These are phyloP conservation scores for Lethrus apterus DNA, from an alignment of 1,140 invertebrate species.

Conservation along the genomic window DNA sequence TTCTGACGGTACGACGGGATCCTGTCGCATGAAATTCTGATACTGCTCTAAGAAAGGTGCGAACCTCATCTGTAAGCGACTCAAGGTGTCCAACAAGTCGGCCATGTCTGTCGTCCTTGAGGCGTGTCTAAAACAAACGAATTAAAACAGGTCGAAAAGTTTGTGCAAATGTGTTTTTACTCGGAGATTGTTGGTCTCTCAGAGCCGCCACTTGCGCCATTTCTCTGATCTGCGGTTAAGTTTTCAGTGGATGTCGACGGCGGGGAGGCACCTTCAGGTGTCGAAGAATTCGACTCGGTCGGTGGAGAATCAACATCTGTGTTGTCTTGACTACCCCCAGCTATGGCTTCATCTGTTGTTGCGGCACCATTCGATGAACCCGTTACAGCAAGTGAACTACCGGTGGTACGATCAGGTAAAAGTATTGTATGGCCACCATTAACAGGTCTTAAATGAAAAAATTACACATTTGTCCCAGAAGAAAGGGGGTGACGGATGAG, in stretches of 20 bases:
- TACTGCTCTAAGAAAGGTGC: constrained; percentile 56
- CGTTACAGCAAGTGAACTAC: neutral
- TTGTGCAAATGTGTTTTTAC: neutral
- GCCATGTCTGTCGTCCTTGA: constrained; percentile 52
- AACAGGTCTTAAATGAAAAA: no score
- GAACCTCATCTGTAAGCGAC: constrained; percentile 53
- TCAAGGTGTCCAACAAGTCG: constrained; percentile 51
- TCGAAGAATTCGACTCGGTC: constrained; percentile 21
- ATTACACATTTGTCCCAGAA: no score
- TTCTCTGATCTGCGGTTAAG: constrained; percentile 10
- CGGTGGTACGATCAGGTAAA: neutral
- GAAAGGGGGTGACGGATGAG: no score
- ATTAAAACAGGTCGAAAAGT: constrained; percentile 6
- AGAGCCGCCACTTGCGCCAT: neutral
- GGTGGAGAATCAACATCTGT: constrained; percentile 12
- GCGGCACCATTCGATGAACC: neutral
- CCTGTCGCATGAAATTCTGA: constrained; percentile 49
- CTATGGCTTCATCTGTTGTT: constrained; percentile 1
- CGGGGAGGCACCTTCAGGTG: constrained; percentile 27
- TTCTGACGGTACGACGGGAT: constrained; percentile 48
- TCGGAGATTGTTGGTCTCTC: neutral
- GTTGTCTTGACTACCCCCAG: constrained; percentile 1
- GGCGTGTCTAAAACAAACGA: constrained; percentile 29
- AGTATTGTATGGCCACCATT: neutral
- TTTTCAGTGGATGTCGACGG: constrained; percentile 17